phyloP scores from a whole-genome alignment of 1,140 invertebrate species.

The Chionoecetes opilio region DNA sequence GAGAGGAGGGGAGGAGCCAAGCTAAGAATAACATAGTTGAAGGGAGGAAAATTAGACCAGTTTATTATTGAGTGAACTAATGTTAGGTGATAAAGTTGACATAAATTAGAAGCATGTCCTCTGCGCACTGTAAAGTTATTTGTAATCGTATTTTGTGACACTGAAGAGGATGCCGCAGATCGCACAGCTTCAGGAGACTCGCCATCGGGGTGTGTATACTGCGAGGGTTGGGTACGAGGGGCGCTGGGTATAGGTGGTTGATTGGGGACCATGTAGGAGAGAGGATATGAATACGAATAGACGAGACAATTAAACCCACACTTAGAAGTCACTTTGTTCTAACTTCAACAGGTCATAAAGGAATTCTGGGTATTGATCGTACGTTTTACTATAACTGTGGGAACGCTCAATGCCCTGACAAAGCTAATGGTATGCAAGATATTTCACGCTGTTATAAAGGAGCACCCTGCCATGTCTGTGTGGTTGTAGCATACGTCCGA shows the following conservation, averaged over 20 bases:
- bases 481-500: background rate
- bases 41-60: background rate
- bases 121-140: background rate
- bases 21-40: background rate
- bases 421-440: too few species aligned
- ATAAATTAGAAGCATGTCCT: background rate
- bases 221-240: background rate
- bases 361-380: too few species aligned
- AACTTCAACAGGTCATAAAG: too few species aligned
- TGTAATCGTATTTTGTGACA: background rate
- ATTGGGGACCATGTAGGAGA: background rate
- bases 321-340: too few species aligned
- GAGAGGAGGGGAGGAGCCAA: slow-evolving; percentile 8
- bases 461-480: background rate
- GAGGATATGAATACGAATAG: background rate
- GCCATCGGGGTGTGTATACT: background rate
- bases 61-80: slow-evolving; percentile 19
- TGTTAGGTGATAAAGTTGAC: slow-evolving; percentile 17
- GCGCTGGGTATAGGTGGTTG: slow-evolving; percentile 3
- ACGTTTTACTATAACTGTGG: too few species aligned
- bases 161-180: background rate
- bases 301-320: too few species aligned
- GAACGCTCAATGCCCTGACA: too few species aligned
- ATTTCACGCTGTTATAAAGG: too few species aligned
- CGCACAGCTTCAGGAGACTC: too few species aligned